Evolutionary conservation across 2,797 vertebrate genomes (phyloP), one percentile per base, ranked within the genome.

Genomic region (Coracias cyanogaster): DNA sequence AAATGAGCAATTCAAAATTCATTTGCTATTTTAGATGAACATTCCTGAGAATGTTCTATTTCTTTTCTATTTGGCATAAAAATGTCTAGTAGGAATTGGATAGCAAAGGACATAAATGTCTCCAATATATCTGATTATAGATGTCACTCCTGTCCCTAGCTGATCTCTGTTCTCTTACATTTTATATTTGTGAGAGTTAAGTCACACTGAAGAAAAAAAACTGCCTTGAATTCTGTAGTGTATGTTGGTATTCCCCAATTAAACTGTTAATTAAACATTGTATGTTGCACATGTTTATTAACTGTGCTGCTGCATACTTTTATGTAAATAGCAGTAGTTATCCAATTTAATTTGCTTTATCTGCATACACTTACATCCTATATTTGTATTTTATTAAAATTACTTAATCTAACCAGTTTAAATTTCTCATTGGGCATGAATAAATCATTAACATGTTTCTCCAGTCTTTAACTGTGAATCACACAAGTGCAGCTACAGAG

Each of bases 301-400:
- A 61, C 19, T 26, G 15, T 71, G 19, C 17, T 86, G 24, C 18
- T 51, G 26, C 13, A 67, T 33, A 21, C 6, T 76, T 88, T 51
- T 71, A 52, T 62, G 29, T 41, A 79, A 76, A 65, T 58, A 76
- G 7, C n/a, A 49, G 26, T 74, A 73, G 28, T 37, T 86, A 62
- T 39, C 33, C 15, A 83, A 33, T 33, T 62, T 84, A 46, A 11
- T 77, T 78, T 81, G 15, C 28, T 88, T 76, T 49, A 52, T 89
- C 61, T 88, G 33, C 19, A 58, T 77, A 29, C 46, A 8, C 55
- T 91, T 93, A 25, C 12, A 35, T 57, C 3, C 5, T 77, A 11
- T 84, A 58, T 71, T 78, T 83, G 31, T 86, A 93, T 86, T 83
- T 88, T 88, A 72, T 76, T 91, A 58, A 86, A 89, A 77, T 55